A percentile compares a stretch with the other conserved stretches of the same genome.
Conservation (phyloP, 2,888 invertebrate species). For the Axea sp. region DNA sequence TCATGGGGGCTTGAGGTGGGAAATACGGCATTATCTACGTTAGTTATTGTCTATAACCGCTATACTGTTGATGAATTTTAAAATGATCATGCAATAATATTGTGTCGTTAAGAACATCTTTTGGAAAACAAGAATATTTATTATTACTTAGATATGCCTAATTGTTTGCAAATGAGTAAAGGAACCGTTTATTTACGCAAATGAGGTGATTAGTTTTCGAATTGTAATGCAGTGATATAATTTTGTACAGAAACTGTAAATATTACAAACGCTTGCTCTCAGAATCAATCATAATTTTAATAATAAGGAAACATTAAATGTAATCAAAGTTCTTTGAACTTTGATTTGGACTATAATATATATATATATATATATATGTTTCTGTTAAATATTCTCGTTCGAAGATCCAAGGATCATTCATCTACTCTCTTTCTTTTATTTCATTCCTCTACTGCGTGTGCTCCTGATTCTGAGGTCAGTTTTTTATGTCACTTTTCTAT, state of each 20-base stretch:
- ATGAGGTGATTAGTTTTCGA: background rate
- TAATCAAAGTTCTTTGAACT: background rate
- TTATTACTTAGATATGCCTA: background rate
- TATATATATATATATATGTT: constrained; percentile 1
- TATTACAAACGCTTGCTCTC: constrained; percentile 28
- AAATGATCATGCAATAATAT: constrained; percentile 11
- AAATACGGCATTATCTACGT: constrained; percentile 45
- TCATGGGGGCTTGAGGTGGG: constrained; percentile 68
- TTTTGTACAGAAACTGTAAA: constrained; percentile 27
- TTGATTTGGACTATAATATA: background rate
- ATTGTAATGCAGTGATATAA: constrained; percentile 1
- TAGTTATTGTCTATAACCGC: constrained; percentile 46
- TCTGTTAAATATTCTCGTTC: constrained; percentile 23
- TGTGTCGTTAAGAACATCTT: constrained; percentile 5
- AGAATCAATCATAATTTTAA: constrained; percentile 23
- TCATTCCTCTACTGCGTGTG: constrained; percentile 63
- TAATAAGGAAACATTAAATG: constrained; percentile 1
- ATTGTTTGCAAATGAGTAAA: constrained; percentile 2
- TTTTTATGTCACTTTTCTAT: constrained; percentile 78
- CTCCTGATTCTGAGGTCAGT: constrained; percentile 77
- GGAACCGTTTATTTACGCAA: background rate
- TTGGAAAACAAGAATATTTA: constrained; percentile 2
- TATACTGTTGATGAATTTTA: constrained; percentile 18
- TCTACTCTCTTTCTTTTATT: constrained; percentile 61
- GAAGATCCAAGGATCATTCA: constrained; percentile 65